A percentile compares a stretch with the other conserved stretches of the same genome.
Evolutionary conservation across 2,113 vertebrate species (phyloP).

Genomic region (Taurulus bubalis): DNA sequence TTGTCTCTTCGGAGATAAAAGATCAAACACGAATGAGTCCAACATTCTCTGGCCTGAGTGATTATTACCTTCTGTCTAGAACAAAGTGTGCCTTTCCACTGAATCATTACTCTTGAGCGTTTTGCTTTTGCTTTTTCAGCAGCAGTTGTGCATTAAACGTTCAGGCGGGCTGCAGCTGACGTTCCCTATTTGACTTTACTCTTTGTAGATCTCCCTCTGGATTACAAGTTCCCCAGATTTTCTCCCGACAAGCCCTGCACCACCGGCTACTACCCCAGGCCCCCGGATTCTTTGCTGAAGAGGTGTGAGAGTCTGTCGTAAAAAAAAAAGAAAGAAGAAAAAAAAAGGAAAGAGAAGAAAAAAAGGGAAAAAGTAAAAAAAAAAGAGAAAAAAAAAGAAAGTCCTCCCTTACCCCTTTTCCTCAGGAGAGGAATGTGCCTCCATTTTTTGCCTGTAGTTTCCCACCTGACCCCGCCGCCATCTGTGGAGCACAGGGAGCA

Average conservation of each 20-base stretch:
- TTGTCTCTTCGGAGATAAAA: slow-evolving; percentile 11
- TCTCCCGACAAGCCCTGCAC: slow-evolving; percentile 88
- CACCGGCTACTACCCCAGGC: slow-evolving; percentile 92
- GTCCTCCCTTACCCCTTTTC: slow-evolving; percentile 56
- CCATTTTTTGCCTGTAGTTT: slow-evolving; percentile 62
- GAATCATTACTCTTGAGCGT: slow-evolving; percentile 1
- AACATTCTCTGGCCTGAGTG: not conserved
- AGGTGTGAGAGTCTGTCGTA: slow-evolving; percentile 75
- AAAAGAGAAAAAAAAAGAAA: slow-evolving; percentile 7
- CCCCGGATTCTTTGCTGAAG: slow-evolving; percentile 87
- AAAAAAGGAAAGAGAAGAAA: not conserved
- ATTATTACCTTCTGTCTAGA: slow-evolving; percentile 17
- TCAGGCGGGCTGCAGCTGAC: slow-evolving; percentile 9
- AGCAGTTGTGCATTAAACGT: not conserved
- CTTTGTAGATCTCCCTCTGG: slow-evolving; percentile 91
- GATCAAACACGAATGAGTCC: slow-evolving; percentile 11
- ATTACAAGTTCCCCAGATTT: slow-evolving; percentile 94
- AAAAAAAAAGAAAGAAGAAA: slow-evolving; percentile 26
- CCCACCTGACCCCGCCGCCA: slow-evolving; percentile 43
- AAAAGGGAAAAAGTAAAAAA: not conserved
- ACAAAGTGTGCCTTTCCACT: slow-evolving; percentile 18
- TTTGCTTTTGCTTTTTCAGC: not conserved
- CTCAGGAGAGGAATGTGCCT: slow-evolving; percentile 74
- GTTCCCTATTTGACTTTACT: slow-evolving; percentile 48
- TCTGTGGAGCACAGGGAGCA: slow-evolving; percentile 58